These are phyloP conservation scores for Stichodactyla helianthus DNA, from an alignment of 64 coral and sea anemone species.

Conservation along the genomic window DNA sequence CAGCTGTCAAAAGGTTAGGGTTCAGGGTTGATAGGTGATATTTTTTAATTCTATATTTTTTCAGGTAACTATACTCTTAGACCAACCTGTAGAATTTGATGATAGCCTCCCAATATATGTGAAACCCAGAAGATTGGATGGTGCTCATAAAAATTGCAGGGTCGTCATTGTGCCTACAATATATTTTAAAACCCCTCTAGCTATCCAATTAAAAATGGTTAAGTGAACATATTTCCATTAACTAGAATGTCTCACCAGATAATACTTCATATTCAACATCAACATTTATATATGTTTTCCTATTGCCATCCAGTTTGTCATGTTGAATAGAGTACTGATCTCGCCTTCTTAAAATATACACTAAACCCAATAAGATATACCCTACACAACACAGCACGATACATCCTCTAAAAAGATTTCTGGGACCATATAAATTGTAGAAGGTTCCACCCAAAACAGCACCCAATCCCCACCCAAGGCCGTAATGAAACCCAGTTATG, in stretches of 20 bases:
- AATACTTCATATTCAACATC: neutral
- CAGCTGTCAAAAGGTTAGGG: too few species aligned
- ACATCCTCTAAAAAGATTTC: conserved; percentile 44
- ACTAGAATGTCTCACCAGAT: neutral
- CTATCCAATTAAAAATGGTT: neutral
- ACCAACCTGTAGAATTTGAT: too few species aligned
- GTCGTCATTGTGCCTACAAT: too few species aligned
- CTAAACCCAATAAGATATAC: conserved; percentile 14
- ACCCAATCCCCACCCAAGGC: conserved; percentile 38
- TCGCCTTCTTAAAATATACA: neutral
- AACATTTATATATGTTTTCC: neutral
- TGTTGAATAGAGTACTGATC: neutral
- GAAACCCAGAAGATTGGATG: too few species aligned
- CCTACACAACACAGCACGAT: neutral
- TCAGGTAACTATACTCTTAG: too few species aligned
- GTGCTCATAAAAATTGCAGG: too few species aligned
- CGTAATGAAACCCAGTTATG: conserved; percentile 42
- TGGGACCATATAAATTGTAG: conserved; percentile 37
- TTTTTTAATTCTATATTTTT: too few species aligned
- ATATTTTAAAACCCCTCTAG: too few species aligned
- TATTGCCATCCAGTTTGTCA: neutral
- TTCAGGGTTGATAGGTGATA: too few species aligned
- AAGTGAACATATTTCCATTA: neutral
- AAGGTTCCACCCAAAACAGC: conserved; percentile 33
- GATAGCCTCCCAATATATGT: too few species aligned